Evolutionary conservation across 2,113 vertebrate species (phyloP), one percentile per base, ranked within the genome.

Genomic region (Callospermophilus lateralis): DNA sequence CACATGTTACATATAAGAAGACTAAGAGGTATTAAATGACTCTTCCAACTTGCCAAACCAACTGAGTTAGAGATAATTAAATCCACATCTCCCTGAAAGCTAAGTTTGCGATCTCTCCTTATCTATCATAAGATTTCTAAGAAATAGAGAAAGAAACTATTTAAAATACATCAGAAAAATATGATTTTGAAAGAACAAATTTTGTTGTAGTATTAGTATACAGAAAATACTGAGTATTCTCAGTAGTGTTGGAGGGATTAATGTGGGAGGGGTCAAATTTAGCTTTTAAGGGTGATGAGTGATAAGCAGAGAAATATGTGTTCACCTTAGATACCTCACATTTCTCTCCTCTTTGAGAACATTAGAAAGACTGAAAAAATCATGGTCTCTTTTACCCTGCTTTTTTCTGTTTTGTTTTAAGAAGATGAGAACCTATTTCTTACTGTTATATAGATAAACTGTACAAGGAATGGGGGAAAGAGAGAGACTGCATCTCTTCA

Each of bases 111-210:
- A 67, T 67, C 16, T 95, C 93, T 51, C 16, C 37, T 90, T 68
- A 16, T 61, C 12, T 88, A 84, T 22, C 32, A 37, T 67, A 80
- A 76, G 42, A 2, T 24, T 96, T 96, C 78, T 86, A 51, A 87
- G 53, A 92, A 78, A 80, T 45, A 42, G 39, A 89, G 12, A 90
- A 74, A 89, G 20, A 0, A 61, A 65, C 8, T 65, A 72, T 19
- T 68, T 91, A 81, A 74, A 92, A 92, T 92, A 74, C 2, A 83
- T 61, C 77, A 86, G 53, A 51, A 84, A 94, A 93, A 72, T 26
- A 42, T 88, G n/a, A 93, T 39, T 93, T 93, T 65, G 37, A 90
- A 94, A 70, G 32, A 94, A 83, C 26, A 81, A 20, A 67, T 78
- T 77, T 90, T 89, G 37, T 89, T 10, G 8, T 93, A 55, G 17